Conservation (phyloP, 2,113 vertebrate genomes). For the Recurvirostra avosetta region DNA sequence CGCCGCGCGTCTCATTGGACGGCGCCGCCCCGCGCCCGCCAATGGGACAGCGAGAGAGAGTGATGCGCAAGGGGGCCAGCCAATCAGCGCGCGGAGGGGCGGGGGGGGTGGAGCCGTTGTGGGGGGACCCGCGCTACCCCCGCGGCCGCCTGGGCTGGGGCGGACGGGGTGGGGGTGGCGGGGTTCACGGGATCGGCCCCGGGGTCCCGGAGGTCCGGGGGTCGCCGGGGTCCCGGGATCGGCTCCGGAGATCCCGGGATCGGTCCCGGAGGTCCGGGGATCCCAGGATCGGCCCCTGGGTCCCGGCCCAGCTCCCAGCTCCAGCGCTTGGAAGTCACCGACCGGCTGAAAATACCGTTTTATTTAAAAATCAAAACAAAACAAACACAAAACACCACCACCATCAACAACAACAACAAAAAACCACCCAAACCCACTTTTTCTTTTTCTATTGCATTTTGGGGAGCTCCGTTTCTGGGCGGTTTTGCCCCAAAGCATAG, state of each 20-base stretch:
- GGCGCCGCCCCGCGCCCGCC: accelerated
- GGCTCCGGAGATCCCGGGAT: too few relatives aligned
- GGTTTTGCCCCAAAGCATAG: neutral
- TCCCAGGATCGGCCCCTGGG: too few relatives aligned
- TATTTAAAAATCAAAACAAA: too few relatives aligned
- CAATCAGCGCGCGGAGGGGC: neutral
- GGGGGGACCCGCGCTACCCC: accelerated
- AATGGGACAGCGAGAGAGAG: accelerated
- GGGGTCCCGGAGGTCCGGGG: neutral
- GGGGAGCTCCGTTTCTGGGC: neutral
- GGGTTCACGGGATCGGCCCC: neutral
- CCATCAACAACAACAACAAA: too few relatives aligned
- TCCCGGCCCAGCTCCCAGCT: accelerated
- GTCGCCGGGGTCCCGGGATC: neutral
- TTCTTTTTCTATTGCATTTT: accelerated
- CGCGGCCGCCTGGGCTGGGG: too few relatives aligned
- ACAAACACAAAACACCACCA: too few relatives aligned
- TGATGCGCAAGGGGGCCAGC: accelerated
- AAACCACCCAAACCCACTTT: too few relatives aligned
- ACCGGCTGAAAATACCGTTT: accelerated
- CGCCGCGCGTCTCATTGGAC: neutral
- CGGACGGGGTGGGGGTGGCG: accelerated
- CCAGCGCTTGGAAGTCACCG: too few relatives aligned
- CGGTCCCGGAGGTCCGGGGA: too few relatives aligned
- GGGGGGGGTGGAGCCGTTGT: too few relatives aligned